phyloP scores from a whole-genome alignment of 2,888 invertebrate genomes.

The Cataglyphis cursor region DNA sequence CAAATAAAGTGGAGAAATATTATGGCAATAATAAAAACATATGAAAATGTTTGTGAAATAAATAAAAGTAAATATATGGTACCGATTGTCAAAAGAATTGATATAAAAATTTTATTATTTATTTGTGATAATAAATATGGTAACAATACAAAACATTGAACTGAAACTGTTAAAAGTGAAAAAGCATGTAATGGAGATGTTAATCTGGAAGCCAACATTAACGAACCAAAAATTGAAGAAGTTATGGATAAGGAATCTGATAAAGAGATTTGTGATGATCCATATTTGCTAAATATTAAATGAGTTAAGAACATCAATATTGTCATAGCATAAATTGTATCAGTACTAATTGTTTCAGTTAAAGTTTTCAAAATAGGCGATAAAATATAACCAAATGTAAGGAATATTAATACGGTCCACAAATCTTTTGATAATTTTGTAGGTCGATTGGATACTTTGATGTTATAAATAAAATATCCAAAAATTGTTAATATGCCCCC shows the following conservation, averaged over 20 bases:
- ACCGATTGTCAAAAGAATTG: slow-evolving; percentile 87
- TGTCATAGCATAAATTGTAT: slow-evolving; percentile 98
- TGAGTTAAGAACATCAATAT: slow-evolving; percentile 95
- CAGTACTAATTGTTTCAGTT: slow-evolving; percentile 98
- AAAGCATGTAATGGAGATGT: slow-evolving; percentile 95
- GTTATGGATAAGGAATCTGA: slow-evolving; percentile 97
- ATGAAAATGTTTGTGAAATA: slow-evolving; percentile 88
- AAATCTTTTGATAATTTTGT: slow-evolving; percentile 88
- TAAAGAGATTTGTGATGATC: slow-evolving; percentile 94
- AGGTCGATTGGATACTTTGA: slow-evolving; percentile 73
- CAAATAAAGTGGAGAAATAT: slow-evolving; percentile 91
- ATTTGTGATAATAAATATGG: slow-evolving; percentile 92
- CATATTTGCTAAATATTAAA: slow-evolving; percentile 97
- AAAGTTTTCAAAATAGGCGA: slow-evolving; percentile 97
- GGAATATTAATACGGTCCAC: slow-evolving; percentile 93
- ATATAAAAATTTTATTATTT: slow-evolving; percentile 88
- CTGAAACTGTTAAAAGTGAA: slow-evolving; percentile 95
- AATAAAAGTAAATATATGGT: slow-evolving; percentile 87
- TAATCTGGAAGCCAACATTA: slow-evolving; percentile 97
- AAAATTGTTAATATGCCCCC: slow-evolving; percentile 88
- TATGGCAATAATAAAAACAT: slow-evolving; percentile 89
- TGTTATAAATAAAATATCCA: slow-evolving; percentile 89
- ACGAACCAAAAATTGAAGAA: slow-evolving; percentile 97
- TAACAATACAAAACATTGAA: slow-evolving; percentile 95
- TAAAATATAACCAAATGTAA: slow-evolving; percentile 95